Evolutionary conservation across 2,888 invertebrate species (phyloP).

Genomic region (Aphelenchoides bicaudatus): DNA sequence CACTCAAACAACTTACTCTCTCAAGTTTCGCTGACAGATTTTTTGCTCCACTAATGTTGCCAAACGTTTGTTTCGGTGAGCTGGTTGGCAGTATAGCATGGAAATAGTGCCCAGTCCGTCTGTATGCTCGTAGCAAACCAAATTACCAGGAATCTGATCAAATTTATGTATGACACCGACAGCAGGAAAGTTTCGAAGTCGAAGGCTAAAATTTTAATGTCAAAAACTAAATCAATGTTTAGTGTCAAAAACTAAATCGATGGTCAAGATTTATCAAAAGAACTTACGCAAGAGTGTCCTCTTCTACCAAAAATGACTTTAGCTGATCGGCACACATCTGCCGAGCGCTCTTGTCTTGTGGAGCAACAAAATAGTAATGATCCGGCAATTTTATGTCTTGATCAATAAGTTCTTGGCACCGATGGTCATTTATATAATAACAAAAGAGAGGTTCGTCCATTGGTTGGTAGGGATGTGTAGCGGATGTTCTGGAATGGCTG

Average conservation of each 20-base stretch:
- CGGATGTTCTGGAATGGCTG: not conserved
- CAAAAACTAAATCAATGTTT: too few relatives aligned
- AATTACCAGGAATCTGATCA: not conserved
- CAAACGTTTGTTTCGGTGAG: conserved; percentile 10
- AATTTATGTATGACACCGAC: conserved; percentile 2
- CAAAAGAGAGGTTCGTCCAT: conserved; percentile 4
- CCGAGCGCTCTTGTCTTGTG: not conserved
- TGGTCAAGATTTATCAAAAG: too few relatives aligned
- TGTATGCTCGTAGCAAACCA: conserved; percentile 3
- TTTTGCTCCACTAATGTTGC: conserved; percentile 15
- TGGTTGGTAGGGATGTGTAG: conserved; percentile 3
- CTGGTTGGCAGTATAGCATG: conserved; percentile 1
- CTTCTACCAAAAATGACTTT: not conserved
- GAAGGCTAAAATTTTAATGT: too few relatives aligned
- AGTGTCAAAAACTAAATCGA: not conserved
- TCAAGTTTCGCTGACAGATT: conserved; percentile 13
- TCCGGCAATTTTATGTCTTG: not conserved
- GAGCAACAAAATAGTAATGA: not conserved
- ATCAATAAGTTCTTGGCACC: not conserved
- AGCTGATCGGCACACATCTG: conserved; percentile 2
- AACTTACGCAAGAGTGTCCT: conserved; percentile 4
- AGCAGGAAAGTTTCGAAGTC: not conserved
- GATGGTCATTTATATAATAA: not conserved
- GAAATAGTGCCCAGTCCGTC: conserved; percentile 8
- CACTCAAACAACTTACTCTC: conserved; percentile 13